Percentiles rank a stretch among this genome's conserved stretches.
phyloP scores from a whole-genome alignment of 1,140 invertebrate species.

The Sycobia sp. region DNA sequence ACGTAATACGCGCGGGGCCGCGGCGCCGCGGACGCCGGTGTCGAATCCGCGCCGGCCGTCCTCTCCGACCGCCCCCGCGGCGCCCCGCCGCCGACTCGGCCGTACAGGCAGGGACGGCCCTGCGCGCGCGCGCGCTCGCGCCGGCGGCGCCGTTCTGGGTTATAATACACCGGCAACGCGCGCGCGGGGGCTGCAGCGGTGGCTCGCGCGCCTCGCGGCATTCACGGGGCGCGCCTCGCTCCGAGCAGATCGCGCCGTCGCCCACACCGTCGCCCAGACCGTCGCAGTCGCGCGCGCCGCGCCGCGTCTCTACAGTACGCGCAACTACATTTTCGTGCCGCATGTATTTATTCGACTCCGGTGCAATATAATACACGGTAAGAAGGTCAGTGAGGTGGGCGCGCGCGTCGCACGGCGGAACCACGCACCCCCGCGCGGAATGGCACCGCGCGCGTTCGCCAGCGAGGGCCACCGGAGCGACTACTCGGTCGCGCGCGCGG shows the following conservation, averaged over 20 bases:
- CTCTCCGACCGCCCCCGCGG: background rate
- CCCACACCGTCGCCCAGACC: background rate
- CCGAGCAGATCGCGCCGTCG: background rate
- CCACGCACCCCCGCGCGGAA: too few species aligned
- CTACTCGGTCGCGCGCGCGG: too few species aligned
- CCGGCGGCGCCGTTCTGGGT: background rate
- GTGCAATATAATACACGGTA: too few species aligned
- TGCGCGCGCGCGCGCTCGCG: constrained; percentile 12
- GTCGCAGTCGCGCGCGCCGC: background rate
- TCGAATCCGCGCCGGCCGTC: constrained; percentile 1
- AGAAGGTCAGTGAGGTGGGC: too few species aligned
- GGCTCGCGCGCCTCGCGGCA: constrained; percentile 14
- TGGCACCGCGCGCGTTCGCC: too few species aligned
- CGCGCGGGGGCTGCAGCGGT: too few species aligned
- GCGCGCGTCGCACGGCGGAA: too few species aligned
- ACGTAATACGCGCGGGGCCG: too few species aligned
- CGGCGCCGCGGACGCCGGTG: too few species aligned
- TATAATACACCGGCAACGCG: background rate
- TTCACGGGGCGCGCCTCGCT: constrained; percentile 28
- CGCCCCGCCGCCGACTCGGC: background rate
- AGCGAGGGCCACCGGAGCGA: too few species aligned
- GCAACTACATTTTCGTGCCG: too few species aligned
- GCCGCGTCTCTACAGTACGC: background rate
- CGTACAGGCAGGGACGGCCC: background rate
- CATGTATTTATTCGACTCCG: too few species aligned